These are phyloP conservation scores for Drosophila obscura DNA, from an alignment of 1,140 invertebrate species.

Conservation along the genomic window DNA sequence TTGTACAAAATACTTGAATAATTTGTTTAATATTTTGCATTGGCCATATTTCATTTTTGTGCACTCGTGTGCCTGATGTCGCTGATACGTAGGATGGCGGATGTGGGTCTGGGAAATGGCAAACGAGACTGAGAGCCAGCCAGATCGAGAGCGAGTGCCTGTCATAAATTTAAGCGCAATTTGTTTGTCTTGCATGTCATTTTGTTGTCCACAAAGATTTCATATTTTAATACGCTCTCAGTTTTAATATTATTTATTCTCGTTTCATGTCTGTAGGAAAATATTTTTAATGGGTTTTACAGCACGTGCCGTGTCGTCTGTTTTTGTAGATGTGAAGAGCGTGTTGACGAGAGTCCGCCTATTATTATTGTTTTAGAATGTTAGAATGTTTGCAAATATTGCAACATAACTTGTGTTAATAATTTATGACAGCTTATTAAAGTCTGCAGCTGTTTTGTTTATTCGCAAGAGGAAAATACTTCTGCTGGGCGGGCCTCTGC, in stretches of 20 bases:
- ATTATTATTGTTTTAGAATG: slow-evolving; percentile 25
- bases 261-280: slow-evolving; percentile 47
- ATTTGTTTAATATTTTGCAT: slow-evolving; percentile 7
- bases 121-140: no score
- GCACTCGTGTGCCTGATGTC: slow-evolving; percentile 20
- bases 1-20: slow-evolving; percentile 2
- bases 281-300: slow-evolving; percentile 76
- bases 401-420: slow-evolving; percentile 41
- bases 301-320: slow-evolving; percentile 76
- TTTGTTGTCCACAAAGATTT: slow-evolving; percentile 76
- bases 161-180: slow-evolving; percentile 73
- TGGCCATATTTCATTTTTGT: slow-evolving; percentile 21
- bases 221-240: slow-evolving; percentile 53
- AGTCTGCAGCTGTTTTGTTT: slow-evolving; percentile 41
- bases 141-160: slow-evolving; percentile 29
- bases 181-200: slow-evolving; percentile 77
- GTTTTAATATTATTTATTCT: slow-evolving; percentile 32
- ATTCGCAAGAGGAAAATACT: background rate
- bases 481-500: background rate
- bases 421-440: slow-evolving; percentile 56
- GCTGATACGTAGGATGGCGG: background rate
- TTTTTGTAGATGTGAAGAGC: slow-evolving; percentile 55
- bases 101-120: no score
- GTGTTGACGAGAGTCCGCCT: slow-evolving; percentile 12
- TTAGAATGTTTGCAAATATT: slow-evolving; percentile 26